phyloP scores from a whole-genome alignment of 2,797 vertebrate genomes.

The Lithobates sylvaticus region DNA sequence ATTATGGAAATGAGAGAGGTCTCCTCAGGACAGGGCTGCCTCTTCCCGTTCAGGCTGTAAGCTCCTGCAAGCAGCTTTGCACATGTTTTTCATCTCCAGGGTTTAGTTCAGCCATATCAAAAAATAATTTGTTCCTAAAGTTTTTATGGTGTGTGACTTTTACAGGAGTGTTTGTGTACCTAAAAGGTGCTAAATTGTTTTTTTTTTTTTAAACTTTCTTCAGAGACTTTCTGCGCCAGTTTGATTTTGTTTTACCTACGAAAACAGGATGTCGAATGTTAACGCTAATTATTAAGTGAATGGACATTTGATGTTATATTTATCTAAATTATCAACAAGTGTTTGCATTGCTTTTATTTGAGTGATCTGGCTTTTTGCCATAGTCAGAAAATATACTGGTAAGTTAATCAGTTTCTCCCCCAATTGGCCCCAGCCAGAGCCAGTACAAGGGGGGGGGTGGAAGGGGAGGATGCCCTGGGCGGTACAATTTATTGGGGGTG shows the following conservation, averaged over 20 bases:
- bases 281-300: slow-evolving; percentile 25
- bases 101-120: slow-evolving; percentile 76
- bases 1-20: slow-evolving; percentile 78
- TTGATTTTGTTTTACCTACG: slow-evolving; percentile 44
- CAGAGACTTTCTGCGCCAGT: slow-evolving; percentile 66
- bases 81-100: slow-evolving; percentile 78
- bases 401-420: not conserved
- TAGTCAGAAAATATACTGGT: not conserved
- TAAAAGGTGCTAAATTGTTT: slow-evolving; percentile 75
- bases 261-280: slow-evolving; percentile 44
- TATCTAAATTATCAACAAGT: not conserved
- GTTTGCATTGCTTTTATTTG: not conserved
- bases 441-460: no score
- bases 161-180: slow-evolving; percentile 75
- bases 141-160: slow-evolving; percentile 74
- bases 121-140: slow-evolving; percentile 69
- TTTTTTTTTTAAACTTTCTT: slow-evolving; percentile 68
- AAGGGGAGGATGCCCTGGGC: no score
- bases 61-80: slow-evolving; percentile 73
- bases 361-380: not conserved
- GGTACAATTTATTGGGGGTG: no score
- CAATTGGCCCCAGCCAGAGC: not conserved
- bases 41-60: slow-evolving; percentile 61
- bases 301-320: slow-evolving; percentile 23
- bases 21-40: slow-evolving; percentile 70